Evolutionary conservation across 2,888 invertebrate genomes (phyloP).

Genomic region (Didymodactylos carnosus): DNA sequence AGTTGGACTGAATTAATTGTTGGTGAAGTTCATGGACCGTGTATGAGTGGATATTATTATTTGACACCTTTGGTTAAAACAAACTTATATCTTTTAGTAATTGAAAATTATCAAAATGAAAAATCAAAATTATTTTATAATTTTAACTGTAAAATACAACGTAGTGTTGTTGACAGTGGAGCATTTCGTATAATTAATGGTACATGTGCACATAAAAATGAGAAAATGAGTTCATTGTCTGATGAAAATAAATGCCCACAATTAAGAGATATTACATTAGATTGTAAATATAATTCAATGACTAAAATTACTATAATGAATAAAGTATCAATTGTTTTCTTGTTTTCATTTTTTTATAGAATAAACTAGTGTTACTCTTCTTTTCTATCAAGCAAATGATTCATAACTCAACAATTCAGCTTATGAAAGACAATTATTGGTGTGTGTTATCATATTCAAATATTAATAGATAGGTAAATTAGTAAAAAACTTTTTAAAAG

Average conservation of each 20-base stretch:
- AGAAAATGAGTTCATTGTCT: constrained; percentile 24
- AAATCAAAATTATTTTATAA: constrained; percentile 30
- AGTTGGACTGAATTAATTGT: constrained; percentile 22
- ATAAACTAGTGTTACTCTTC: no score
- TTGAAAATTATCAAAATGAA: constrained; percentile 32
- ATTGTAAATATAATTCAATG: constrained; percentile 17
- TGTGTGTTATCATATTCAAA: no score
- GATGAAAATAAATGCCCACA: constrained; percentile 29
- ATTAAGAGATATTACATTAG: constrained; percentile 23
- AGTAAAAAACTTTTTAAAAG: no score
- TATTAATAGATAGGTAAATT: no score
- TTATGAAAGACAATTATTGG: no score
- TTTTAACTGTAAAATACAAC: constrained; percentile 33
- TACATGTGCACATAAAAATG: constrained; percentile 33
- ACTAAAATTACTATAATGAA: no score
- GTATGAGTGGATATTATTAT: constrained; percentile 36
- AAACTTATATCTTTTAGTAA: constrained; percentile 33
- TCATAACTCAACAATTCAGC: no score
- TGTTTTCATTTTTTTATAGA: neutral
- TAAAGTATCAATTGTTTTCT: no score
- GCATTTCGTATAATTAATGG: constrained; percentile 35
- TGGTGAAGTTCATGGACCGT: constrained; percentile 34
- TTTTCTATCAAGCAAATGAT: no score
- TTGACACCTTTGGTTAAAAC: constrained; percentile 33
- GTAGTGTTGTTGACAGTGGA: constrained; percentile 34